Base-by-base conservation (phyloP, 1,140 invertebrate species). In the Kradibia gibbosae region DNA sequence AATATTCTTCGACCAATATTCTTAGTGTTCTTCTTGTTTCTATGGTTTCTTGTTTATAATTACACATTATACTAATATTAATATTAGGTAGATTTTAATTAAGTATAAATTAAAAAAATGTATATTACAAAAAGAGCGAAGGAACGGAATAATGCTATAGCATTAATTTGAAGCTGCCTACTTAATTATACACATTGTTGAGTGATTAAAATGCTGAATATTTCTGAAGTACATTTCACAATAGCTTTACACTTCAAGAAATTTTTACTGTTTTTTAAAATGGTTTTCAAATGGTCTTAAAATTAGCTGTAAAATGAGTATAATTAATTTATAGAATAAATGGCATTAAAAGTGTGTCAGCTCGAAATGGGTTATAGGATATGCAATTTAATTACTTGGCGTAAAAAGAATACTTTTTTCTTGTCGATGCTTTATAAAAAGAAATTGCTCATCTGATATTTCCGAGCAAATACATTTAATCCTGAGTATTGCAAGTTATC, bases 401-500 rank as follows among this genome's bases (percentile, higher is more conserved):
- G 11, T 36, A 62, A 34, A 60, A 57, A n/a, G 53, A n/a, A 57
- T 57, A 60, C 57, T 28, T 60, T 31, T 31, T 31, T 60, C 57
- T 31, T 31, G 31, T 31, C 25, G 28, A 60, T 60, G 25, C 15
- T 5, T 60, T 31, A 31, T 3, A 60, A 60, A 62, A 34, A 62
- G 0, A n/a, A 8, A 62, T 34, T 1, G 31, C 15, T 34, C 60
- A 36, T 62, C 60, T 34, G 34, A 34, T 62, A 62, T 62, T 62
- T 62, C 60, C 15, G 15, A 62, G 31, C 28, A 62, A 62, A 62
- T 62, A 62, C 60, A 62, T 34, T 62, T 62, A 62, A 34, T 31
- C 31, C 60, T 11, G 28, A 62, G 60, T 7, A 62, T 34, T 17
- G 5, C 60, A 17, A 11, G 28, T 62, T 62, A 34, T 34, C 31